Evolutionary conservation across 2,888 invertebrate genomes (phyloP).

Genomic region (Idaea biselata): DNA sequence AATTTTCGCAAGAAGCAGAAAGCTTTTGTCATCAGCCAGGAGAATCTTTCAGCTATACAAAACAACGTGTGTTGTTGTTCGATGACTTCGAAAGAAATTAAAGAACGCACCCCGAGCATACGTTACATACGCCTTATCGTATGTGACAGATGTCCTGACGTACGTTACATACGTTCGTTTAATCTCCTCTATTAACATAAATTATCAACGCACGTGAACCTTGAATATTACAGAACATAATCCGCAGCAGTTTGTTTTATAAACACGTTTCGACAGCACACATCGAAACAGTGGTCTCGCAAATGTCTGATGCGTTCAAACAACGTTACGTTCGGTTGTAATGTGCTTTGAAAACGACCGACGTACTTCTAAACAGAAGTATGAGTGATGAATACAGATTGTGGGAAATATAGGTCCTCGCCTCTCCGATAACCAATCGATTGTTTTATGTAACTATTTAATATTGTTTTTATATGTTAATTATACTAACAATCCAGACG

Average conservation of each 20-base stretch:
- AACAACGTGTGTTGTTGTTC: too few species aligned
- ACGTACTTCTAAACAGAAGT: not conserved
- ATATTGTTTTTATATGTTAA: not conserved
- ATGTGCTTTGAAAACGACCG: slow-evolving; percentile 6
- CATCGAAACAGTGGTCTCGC: not conserved
- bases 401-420: slow-evolving; percentile 16
- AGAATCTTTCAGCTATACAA: too few species aligned
- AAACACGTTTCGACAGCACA: not conserved
- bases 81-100: too few species aligned
- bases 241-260: not conserved
- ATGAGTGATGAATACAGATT: slow-evolving; percentile 3
- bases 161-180: not conserved
- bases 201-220: not conserved
- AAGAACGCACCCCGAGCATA: too few species aligned
- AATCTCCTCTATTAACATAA: not conserved
- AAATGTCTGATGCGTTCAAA: not conserved
- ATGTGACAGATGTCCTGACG: too few species aligned
- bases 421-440: slow-evolving; percentile 12
- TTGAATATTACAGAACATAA: not conserved
- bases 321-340: not conserved
- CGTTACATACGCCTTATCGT: too few species aligned
- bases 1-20: too few species aligned
- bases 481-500: slow-evolving; percentile 5
- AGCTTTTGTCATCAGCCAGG: too few species aligned
- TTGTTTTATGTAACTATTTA: slow-evolving; percentile 5